Base-by-base conservation (phyloP, 2,797 vertebrate species). In the Chrosomus eos region DNA sequence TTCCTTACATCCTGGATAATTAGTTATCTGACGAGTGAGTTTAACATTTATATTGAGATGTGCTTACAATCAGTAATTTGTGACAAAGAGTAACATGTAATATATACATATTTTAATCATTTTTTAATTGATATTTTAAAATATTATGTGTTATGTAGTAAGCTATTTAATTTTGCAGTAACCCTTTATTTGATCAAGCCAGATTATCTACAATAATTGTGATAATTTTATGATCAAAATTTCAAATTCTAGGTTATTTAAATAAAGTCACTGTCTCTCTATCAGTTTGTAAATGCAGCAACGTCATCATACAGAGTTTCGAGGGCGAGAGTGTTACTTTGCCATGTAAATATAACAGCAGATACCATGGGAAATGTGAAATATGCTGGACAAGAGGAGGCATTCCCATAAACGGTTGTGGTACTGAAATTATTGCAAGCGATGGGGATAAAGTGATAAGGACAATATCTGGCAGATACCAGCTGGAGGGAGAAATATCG, bases 361-460 rank as follows among this genome's bases (percentile, higher is more conserved):
- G 0, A 0, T 0, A 0, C 0, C 0, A 71, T 0, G 76, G 85
- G 1, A 0, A 14, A 0, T 84, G 90, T 55, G 0, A 83, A 0
- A 82, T 91, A 33, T 98, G 97, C 89, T 98, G 97, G 97, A 91
- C 90, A 3, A 93, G 28, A 88, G 95, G 86, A 43, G 0, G 0
- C 0, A 87, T 97, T 64, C 93, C 96, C 0, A 0, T n/a, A n/a
- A n/a, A 0, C 0, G 68, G 88, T 0, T 97, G 97, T 83, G 0
- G 0, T 0, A 0, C 0, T 1, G 0, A 8, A 60, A 85, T 97
- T n/a, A 87, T 96, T 81, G 67, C 71, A 67, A 94, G 92, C 9
- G 53, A 96, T 5, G 93, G 94, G 31, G 0, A 4, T 4, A 79
- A 0, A 1, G 91, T 96, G 86, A 92, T 0, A 2, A 0, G 8